Evolutionary conservation across 2,888 invertebrate species (phyloP).

Genomic region (Amphipyra berbera): DNA sequence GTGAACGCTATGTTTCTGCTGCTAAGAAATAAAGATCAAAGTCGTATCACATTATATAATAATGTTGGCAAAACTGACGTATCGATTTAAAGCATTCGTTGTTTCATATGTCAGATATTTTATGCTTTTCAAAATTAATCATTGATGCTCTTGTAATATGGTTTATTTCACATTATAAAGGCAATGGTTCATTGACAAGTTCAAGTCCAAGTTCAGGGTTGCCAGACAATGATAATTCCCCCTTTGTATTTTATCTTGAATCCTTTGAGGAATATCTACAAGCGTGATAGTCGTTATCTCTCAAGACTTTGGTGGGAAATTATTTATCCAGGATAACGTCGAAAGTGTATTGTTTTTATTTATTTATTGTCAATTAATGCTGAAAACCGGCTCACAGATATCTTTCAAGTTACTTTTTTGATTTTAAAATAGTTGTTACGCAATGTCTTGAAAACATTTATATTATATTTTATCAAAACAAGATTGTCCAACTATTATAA

Average conservation of each 20-base stretch:
- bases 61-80: neutral
- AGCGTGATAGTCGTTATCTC: too few species aligned
- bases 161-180: slow-evolving; percentile 1
- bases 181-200: neutral
- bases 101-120: neutral
- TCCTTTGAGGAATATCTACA: too few species aligned
- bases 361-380: too few species aligned
- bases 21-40: slow-evolving; percentile 3
- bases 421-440: too few species aligned
- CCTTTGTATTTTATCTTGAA: neutral
- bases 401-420: too few species aligned
- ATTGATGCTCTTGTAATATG: accelerated
- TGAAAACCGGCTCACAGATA: too few species aligned
- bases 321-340: too few species aligned
- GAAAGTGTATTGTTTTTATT: too few species aligned
- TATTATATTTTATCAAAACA: too few species aligned
- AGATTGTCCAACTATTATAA: too few species aligned
- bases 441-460: too few species aligned
- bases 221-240: slow-evolving; percentile 24
- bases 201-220: slow-evolving; percentile 28
- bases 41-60: neutral
- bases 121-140: slow-evolving; percentile 4
- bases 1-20: neutral
- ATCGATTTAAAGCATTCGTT: slow-evolving; percentile 1
- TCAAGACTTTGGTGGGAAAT: too few species aligned